Evolutionary conservation across 2,888 invertebrate genomes (phyloP).

Genomic region (Drosophila dives): DNA sequence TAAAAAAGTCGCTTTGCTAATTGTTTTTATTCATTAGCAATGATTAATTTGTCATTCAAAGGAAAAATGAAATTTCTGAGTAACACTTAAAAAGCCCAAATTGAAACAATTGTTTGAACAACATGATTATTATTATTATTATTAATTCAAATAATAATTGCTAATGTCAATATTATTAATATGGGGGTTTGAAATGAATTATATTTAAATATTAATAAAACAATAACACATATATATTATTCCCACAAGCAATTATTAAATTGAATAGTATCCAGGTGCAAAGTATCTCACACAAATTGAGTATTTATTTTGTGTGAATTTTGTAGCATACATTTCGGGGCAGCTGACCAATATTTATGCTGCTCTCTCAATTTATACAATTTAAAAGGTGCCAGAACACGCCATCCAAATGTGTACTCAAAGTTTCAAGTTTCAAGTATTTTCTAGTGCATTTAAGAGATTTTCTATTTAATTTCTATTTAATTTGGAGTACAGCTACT

Average conservation of each 20-base stretch:
- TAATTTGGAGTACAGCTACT: not conserved
- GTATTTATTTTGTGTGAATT: not conserved
- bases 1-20: not conserved
- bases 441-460: not conserved
- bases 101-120: not conserved
- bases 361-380: conserved; percentile 40
- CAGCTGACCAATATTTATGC: not conserved
- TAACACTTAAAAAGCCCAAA: not conserved
- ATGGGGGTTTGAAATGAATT: not conserved
- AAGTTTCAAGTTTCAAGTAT: not conserved
- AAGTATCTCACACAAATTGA: not conserved
- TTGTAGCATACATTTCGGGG: conserved; percentile 26
- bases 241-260: not conserved
- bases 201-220: not conserved
- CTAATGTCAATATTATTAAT: not conserved
- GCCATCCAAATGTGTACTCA: not conserved
- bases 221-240: not conserved
- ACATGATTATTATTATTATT: not conserved
- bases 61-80: not conserved
- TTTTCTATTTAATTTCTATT: not conserved
- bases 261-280: not conserved
- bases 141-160: not conserved
- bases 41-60: not conserved
- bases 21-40: not conserved
- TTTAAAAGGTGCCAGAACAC: conserved; percentile 7